phyloP scores from a whole-genome alignment of 2,113 vertebrate genomes.

The Oxygymnocypris stewartii region DNA sequence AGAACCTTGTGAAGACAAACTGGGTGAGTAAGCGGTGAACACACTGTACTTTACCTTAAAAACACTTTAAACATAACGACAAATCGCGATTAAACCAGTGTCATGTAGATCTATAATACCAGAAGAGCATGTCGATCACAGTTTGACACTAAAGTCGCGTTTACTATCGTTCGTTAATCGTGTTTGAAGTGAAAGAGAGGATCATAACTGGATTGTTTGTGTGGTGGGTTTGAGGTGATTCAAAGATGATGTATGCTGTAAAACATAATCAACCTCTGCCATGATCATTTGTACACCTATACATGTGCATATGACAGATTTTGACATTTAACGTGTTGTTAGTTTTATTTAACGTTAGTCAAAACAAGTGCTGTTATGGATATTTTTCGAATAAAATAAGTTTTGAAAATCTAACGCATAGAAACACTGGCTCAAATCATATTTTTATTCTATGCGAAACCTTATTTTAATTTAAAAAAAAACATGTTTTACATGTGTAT shows the following conservation, averaged over 20 bases:
- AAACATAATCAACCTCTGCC: background rate
- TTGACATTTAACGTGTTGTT: background rate
- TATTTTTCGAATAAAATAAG: background rate
- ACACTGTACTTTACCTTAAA: conserved; percentile 17
- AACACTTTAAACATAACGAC: background rate
- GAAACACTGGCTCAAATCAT: background rate
- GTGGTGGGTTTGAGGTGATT: background rate
- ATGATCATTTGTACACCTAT: background rate
- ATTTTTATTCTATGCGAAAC: background rate
- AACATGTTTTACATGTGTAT: background rate
- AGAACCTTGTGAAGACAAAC: background rate
- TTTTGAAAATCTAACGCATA: background rate
- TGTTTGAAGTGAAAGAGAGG: conserved; percentile 27
- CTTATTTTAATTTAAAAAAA: background rate
- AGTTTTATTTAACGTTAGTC: background rate
- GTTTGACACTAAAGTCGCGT: background rate
- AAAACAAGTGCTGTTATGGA: background rate
- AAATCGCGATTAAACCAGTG: background rate
- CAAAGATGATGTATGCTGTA: background rate
- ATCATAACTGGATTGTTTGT: background rate
- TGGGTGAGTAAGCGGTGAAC: conserved; percentile 6
- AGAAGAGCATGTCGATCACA: too few relatives aligned
- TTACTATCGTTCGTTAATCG: background rate
- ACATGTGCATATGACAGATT: background rate
- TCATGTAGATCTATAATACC: accelerated